phyloP scores from a whole-genome alignment of 1,140 invertebrate genomes.

The Drosophila pachea region DNA sequence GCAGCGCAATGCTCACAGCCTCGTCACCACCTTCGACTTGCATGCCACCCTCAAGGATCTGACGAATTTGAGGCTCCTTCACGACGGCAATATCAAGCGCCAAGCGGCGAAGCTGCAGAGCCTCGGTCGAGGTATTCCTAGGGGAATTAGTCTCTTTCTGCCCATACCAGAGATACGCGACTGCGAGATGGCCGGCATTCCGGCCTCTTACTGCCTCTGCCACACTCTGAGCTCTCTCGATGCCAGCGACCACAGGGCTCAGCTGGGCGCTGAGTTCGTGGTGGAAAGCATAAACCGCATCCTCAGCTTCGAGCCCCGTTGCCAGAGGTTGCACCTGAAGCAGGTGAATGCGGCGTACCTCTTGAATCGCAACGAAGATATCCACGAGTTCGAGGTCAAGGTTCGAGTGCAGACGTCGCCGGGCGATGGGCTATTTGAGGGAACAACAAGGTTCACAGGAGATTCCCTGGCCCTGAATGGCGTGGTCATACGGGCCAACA shows the following conservation, averaged over 20 bases:
- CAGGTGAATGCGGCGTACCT: slow-evolving; percentile 80
- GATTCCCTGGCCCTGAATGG: slow-evolving; percentile 15
- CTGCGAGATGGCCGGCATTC: slow-evolving; percentile 82
- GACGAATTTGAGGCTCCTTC: slow-evolving; percentile 78
- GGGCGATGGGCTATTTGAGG: slow-evolving; percentile 38
- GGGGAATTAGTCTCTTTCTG: slow-evolving; percentile 87
- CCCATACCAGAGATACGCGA: slow-evolving; percentile 85
- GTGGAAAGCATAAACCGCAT: slow-evolving; percentile 37
- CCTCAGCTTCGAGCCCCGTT: slow-evolving; percentile 15
- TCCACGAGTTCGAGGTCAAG: slow-evolving; percentile 21
- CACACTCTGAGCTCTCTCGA: not conserved
- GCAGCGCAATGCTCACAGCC: slow-evolving; percentile 83
- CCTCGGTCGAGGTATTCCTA: slow-evolving; percentile 35
- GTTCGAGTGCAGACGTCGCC: slow-evolving; percentile 29
- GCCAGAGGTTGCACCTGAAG: slow-evolving; percentile 9
- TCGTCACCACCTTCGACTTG: slow-evolving; percentile 90
- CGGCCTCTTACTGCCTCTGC: slow-evolving; percentile 37
- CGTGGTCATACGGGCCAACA: slow-evolving; percentile 31
- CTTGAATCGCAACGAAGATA: not conserved
- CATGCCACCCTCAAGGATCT: slow-evolving; percentile 84
- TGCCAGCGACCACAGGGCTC: not conserved
- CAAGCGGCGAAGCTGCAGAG: slow-evolving; percentile 19
- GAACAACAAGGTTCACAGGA: slow-evolving; percentile 2
- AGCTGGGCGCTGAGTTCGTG: slow-evolving; percentile 26
- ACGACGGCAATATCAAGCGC: slow-evolving; percentile 43